phyloP scores from a whole-genome alignment of 2,797 vertebrate species.

The Chelidonichthys spinosus region DNA sequence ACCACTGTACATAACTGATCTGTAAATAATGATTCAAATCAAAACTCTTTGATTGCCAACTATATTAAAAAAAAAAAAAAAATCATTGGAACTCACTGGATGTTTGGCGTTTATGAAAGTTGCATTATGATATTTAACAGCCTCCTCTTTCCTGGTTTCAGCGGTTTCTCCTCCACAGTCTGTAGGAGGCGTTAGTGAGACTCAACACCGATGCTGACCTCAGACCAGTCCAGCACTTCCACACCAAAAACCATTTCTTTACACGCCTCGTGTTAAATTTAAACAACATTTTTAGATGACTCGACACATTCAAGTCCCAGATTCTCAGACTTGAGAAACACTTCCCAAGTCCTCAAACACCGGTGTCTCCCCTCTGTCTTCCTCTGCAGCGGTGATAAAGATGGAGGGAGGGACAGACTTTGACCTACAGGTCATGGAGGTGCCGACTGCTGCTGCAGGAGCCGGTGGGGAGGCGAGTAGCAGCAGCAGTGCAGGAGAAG shows the following conservation, averaged over 20 bases:
- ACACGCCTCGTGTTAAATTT: too few relatives aligned
- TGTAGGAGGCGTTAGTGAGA: neutral
- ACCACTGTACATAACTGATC: conserved; percentile 79
- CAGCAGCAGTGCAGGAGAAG: neutral
- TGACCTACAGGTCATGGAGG: conserved; percentile 90
- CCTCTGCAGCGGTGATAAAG: conserved; percentile 89
- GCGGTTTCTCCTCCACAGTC: too few relatives aligned
- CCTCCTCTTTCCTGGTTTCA: too few relatives aligned
- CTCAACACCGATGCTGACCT: too few relatives aligned
- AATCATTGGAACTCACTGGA: conserved; percentile 53
- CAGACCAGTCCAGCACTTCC: too few relatives aligned
- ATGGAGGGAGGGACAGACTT: conserved; percentile 93
- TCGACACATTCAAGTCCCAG: too few relatives aligned
- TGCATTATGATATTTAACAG: neutral
- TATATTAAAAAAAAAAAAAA: conserved; percentile 76
- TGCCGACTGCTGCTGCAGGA: conserved; percentile 39
- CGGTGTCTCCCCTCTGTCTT: neutral
- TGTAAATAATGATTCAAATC: conserved; percentile 79
- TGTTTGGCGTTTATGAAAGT: conserved; percentile 24
- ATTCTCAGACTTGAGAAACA: too few relatives aligned
- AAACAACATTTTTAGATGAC: too few relatives aligned
- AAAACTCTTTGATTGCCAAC: conserved; percentile 78
- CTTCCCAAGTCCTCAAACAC: too few relatives aligned
- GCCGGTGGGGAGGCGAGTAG: conserved; percentile 74
- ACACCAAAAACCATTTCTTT: too few relatives aligned